Base-by-base conservation (phyloP, 2,113 vertebrate genomes). In the Pseudorhombus dupliciocellatus region DNA sequence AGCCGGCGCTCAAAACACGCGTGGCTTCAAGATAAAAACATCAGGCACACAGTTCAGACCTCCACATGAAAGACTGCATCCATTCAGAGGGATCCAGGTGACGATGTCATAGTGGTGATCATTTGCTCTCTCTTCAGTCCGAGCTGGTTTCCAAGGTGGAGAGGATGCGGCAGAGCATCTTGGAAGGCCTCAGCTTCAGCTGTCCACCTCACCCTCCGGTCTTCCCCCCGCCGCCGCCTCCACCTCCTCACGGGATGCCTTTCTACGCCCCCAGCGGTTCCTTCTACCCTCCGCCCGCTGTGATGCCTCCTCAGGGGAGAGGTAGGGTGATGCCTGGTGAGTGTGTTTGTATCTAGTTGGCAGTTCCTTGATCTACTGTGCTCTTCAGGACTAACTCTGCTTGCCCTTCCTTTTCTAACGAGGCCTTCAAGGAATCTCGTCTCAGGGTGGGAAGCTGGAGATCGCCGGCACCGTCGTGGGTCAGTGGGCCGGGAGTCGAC, bases 391-490 rank as follows among this genome's bases (percentile, higher is more conserved):
- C 53, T 40, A 53, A 50, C 25, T 16, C 18, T 0, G 2, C 40
- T 22, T 77, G 9, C 12, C 16, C 7, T 24, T 20, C 10, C 50
- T 42, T 0, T 56, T 65, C 53, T 10, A 34, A 42, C 21, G 80
- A 96, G 96, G 94, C 87, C 90, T 96, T 88, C 95, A 95, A 89
- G 93, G 95, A 78, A 95, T 97, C 81, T 94, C 96, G 83, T 95
- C 95, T 85, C 97, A 97, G 90, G 97, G 97, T 85, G 97, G 97
- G 84, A 98, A 98, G 88, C 94, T 98, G 87, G 97, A 98, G 93
- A 98, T 98, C 56, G 97, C 97, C 10, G 97, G 97, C 88, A 98
- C 96, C 1, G 97, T 98, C 71, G 97, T 98, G 22, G 97, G 97
- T 80, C 97, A 98, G 8, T 98, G 97, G 97, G 96, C 96, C 10